Evolutionary conservation across 2,797 vertebrate species (phyloP), one percentile per base, ranked within the genome.

Genomic region (Bufotes viridis): DNA sequence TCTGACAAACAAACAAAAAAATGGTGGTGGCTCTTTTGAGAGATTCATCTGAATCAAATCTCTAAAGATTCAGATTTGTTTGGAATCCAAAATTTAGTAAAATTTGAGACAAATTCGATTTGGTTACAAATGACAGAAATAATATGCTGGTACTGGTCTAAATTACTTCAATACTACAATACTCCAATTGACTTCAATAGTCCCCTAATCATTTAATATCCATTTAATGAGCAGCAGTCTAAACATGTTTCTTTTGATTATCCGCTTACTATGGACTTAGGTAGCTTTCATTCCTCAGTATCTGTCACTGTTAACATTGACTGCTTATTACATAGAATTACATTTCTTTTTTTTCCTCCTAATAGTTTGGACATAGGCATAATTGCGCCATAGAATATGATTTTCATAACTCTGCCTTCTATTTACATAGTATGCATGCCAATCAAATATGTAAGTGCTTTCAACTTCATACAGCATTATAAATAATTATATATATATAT

Each of bases 381-480:
- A 61, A 17, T 15, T 49, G 9, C 79, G 17, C 29, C 15, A 7
- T 42, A 42, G 0, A 60, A 63, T 42, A 34, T 61, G 22, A 81
- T 22, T 49, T 24, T 49, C 20, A n/a, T 6, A 65, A 51, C 3
- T 2, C 2, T 81, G 1, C 34, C 26, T 51, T 7, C 24, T 60
- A 60, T 80, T 49, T 65, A n/a, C 58, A 65, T 49, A 65, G 15
- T 14, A 58, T 7, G 7, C 13, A n/a, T 49, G 79, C 34, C 60
- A 42, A 81, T 81, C 58, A 81, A 81, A 13, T 9, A 17, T 8
- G 22, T n/a, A 74, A 85, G 65, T 74, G 67, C 67, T 75, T 82
- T 84, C 12, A 75, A 29, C 55, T 75, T 65, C 55, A 88, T 17
- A 76, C 63, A 29, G 42, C 42, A 75, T 74, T 75, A 55, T 60